Evolutionary conservation across 37 sponge, comb jelly and placozoan species (phyloP), one percentile per base, ranked within the genome.

Genomic region (Beroe forskalii): DNA sequence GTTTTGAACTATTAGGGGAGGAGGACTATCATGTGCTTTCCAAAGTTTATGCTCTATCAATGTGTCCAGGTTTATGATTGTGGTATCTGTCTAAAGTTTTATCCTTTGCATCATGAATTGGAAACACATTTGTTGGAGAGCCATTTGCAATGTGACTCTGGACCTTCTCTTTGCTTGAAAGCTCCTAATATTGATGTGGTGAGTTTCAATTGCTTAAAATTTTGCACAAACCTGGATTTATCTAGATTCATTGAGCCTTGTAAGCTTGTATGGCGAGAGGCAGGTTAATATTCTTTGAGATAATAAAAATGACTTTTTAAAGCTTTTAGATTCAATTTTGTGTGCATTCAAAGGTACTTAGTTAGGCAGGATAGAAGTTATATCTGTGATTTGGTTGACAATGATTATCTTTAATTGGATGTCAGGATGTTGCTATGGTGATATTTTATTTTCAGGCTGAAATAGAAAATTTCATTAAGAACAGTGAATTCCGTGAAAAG

Each of bases 111-210:
- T 42, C 20, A 22, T 41, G 55, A 80, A 37, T 25, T 80, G 55
- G 86, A 80, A 44, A 23, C 44, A 6, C 86, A 80, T 80, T 44
- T 80, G 55, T 14, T 80, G 22, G 86, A 80, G 12, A 22, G 40
- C 25, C 86, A 80, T 44, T 80, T 80, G 30, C 86, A 69, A 69
- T 69, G 33, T 35, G 72, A 69, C 72, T 33, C 38, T 35, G 72
- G 72, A 31, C 72, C 72, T 35, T 27, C 38, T 35, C 72, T 32
- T 36, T 14, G 12, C 38, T 17, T 69, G 38, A 69, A 69, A 33
- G 72, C 72, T 8, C 72, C 72, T 69, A 27, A 69, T 33, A 69
- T 69, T 2, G 72, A 69, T 33, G 72, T 69, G 72, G 72, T 69
- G 20, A 33, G 72, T 69, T 36, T 6, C 17, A 6, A n/a, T 23